phyloP scores from a whole-genome alignment of 2,113 vertebrate species.

The Ictalurus punctatus region DNA sequence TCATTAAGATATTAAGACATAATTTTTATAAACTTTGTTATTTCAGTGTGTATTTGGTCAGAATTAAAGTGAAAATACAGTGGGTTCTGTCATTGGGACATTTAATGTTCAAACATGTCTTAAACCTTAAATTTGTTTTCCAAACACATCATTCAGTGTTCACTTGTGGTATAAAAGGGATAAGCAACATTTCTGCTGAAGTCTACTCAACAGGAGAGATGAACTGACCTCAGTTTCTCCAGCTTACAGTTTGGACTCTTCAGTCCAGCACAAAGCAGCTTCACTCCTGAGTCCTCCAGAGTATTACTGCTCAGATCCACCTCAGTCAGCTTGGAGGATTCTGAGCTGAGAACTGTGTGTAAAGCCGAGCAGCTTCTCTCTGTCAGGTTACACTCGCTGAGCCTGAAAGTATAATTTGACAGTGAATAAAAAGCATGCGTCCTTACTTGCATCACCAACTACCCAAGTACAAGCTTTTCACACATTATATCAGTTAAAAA shows the following conservation, averaged over 20 bases:
- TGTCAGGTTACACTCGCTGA: constrained; percentile 12
- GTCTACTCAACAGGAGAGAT: neutral
- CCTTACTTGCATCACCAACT: neutral
- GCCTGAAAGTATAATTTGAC: neutral
- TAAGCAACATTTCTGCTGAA: neutral
- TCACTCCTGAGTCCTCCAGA: neutral
- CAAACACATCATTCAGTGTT: neutral
- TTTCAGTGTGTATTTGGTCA: neutral
- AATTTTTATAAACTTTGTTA: neutral
- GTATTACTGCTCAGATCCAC: constrained; percentile 12
- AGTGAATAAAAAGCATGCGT: neutral
- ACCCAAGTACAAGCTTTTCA: neutral
- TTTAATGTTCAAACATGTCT: neutral
- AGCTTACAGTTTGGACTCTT: neutral
- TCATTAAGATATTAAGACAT: neutral
- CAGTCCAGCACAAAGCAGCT: constrained; percentile 13
- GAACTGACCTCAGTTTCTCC: constrained; percentile 6
- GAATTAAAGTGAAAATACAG: neutral
- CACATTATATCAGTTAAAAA: neutral
- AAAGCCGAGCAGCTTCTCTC: constrained; percentile 14
- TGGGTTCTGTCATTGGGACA: neutral
- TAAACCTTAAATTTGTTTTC: neutral
- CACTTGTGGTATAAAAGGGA: neutral
- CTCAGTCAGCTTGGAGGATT: constrained; percentile 1
- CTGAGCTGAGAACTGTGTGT: neutral